A percentile compares a stretch with the other conserved stretches of the same genome.
Evolutionary conservation across 2,113 vertebrate species (phyloP).

Genomic region (Myotis davidii): DNA sequence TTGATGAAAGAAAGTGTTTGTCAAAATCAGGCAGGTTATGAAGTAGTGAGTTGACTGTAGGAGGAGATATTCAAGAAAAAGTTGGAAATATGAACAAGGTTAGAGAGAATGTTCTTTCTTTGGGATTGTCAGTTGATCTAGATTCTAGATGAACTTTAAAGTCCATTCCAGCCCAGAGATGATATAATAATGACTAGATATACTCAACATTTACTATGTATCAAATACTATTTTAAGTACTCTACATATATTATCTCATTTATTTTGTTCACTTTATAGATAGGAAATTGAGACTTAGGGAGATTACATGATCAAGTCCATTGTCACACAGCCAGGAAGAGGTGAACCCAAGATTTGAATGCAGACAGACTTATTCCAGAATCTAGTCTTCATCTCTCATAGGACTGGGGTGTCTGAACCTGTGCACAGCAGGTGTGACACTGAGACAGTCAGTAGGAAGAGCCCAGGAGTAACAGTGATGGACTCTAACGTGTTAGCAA

Average conservation of each 20-base stretch:
- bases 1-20: not conserved
- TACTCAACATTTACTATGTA: not conserved
- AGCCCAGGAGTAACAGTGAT: not conserved
- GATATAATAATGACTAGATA: not conserved
- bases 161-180: not conserved
- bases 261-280: not conserved
- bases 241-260: not conserved
- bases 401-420: not conserved
- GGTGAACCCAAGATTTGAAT: not conserved
- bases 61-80: not conserved
- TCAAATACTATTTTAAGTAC: not conserved
- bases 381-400: not conserved
- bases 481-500: not conserved
- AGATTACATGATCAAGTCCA: not conserved
- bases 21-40: not conserved
- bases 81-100: not conserved
- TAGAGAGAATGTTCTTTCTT: not conserved
- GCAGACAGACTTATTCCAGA: not conserved
- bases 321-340: not conserved
- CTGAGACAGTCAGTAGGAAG: not conserved
- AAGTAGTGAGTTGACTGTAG: not conserved
- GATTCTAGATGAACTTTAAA: not conserved
- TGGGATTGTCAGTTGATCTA: not conserved
- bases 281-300: not conserved
- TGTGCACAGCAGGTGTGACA: not conserved